These are phyloP conservation scores for Junonia oenone DNA, from an alignment of 2,888 invertebrate species.

Conservation along the genomic window DNA sequence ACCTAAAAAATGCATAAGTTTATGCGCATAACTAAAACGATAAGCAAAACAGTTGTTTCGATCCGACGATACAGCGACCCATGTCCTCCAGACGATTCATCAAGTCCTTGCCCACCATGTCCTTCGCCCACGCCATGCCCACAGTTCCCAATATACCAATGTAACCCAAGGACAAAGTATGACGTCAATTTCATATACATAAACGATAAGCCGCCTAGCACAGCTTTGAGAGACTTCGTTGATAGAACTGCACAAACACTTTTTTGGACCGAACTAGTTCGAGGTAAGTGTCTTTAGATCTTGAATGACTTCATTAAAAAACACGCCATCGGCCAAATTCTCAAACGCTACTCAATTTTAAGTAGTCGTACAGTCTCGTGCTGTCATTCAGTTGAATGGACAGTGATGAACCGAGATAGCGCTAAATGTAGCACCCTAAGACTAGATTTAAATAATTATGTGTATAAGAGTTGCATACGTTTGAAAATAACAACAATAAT, in stretches of 20 bases:
- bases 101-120: neutral
- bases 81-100: neutral
- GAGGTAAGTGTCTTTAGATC: conserved; percentile 72
- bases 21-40: neutral
- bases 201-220: conserved; percentile 79
- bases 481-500: too few species aligned
- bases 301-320: neutral
- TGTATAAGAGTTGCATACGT: too few species aligned
- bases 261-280: conserved; percentile 87
- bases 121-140: neutral
- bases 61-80: neutral
- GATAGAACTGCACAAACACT: conserved; percentile 84
- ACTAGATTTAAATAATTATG: too few species aligned
- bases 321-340: too few species aligned
- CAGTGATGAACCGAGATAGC: too few species aligned
- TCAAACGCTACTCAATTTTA: too few species aligned
- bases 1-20: neutral
- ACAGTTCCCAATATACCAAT: conserved; percentile 43
- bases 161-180: conserved; percentile 52
- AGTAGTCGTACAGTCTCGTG: too few species aligned
- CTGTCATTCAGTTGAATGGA: too few species aligned
- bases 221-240: conserved; percentile 82
- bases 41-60: neutral
- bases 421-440: too few species aligned
- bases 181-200: conserved; percentile 75